phyloP scores from a whole-genome alignment of 2,888 invertebrate species.

The Melikaiella ostensackeni region DNA sequence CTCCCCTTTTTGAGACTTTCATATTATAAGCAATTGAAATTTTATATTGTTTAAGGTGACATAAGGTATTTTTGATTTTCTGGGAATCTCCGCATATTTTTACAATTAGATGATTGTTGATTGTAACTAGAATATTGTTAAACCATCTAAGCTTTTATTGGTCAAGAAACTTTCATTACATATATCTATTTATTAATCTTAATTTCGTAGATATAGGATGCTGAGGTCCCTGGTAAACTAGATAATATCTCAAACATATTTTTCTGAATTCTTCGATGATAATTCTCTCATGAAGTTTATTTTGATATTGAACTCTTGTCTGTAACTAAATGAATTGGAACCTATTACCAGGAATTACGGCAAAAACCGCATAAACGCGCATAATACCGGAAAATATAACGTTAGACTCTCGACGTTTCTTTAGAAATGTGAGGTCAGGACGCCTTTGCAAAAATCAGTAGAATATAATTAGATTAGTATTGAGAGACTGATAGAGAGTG shows the following conservation, averaged over 20 bases:
- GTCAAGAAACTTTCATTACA: neutral
- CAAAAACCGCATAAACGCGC: conserved; percentile 30
- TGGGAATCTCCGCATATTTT: neutral
- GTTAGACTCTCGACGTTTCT: conserved; percentile 2
- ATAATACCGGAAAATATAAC: conserved; percentile 27
- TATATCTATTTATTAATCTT: conserved; percentile 3
- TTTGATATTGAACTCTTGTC: neutral
- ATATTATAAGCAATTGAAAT: neutral
- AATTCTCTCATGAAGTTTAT: neutral
- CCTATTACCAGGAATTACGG: conserved; percentile 19
- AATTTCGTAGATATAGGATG: neutral
- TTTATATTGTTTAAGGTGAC: neutral
- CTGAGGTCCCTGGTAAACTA: conserved; percentile 12
- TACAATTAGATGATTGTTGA: neutral
- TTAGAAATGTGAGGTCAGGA: neutral
- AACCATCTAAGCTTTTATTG: neutral
- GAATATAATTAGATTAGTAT: conserved; percentile 13
- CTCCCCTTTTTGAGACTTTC: neutral
- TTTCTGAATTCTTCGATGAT: neutral
- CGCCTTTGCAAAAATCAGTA: conserved; percentile 2
- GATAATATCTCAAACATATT: neutral
- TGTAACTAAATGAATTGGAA: neutral
- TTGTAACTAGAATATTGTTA: neutral
- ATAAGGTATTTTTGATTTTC: neutral
- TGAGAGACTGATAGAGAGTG: conserved; percentile 38